Base-by-base conservation (phyloP, 2,888 invertebrate genomes). In the Aelia acuminata region DNA sequence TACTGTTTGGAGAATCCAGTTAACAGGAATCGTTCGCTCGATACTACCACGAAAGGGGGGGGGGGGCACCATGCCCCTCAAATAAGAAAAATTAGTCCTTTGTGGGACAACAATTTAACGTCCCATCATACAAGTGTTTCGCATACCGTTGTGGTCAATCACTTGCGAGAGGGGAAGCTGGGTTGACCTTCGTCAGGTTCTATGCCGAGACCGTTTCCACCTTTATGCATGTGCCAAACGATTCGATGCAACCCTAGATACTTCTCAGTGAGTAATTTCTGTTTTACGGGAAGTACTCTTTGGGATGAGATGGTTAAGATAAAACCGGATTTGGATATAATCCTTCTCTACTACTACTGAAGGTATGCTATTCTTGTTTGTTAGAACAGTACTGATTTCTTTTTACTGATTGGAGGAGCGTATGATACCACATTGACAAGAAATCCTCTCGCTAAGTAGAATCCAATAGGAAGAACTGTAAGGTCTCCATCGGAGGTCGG, bases 91-190 rank as follows among this genome's bases (percentile, higher is more conserved):
- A 63, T 63, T 31, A 18, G 15, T 31, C 31, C 63, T 63, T 31
- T 63, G 15, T 63, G 63, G 63, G 31, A 18, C 63, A 35, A 63
- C 63, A 35, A 18, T 63, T 63, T 63, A 63, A 63, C 31, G 63
- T 63, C 15, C 63, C 63, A 63, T 63, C 63, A 63, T 63, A 63
- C 39, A 80, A 80, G 80, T 13, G 80, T 80, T 80, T 39, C 80
- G 80, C 80, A 80, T 80, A 80, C 80, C 80, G 11, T 11, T 11
- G 39, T 80, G 80, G 80, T 80, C 80, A 80, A 43, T 80, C 80
- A 80, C 80, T 43, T 80, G 80, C 31, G 80, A 63, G 31, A 31
- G 63, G 31, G 31, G 8, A 63, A 80, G 80, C 39, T 22, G 39
- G 4, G 80, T n/a, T 80, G 80, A 80, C 80, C 80, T 80, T 80